Evolutionary conservation across 2,113 vertebrate genomes (phyloP), one percentile per base, ranked within the genome.

Genomic region (Brachypodius melanocephalos): DNA sequence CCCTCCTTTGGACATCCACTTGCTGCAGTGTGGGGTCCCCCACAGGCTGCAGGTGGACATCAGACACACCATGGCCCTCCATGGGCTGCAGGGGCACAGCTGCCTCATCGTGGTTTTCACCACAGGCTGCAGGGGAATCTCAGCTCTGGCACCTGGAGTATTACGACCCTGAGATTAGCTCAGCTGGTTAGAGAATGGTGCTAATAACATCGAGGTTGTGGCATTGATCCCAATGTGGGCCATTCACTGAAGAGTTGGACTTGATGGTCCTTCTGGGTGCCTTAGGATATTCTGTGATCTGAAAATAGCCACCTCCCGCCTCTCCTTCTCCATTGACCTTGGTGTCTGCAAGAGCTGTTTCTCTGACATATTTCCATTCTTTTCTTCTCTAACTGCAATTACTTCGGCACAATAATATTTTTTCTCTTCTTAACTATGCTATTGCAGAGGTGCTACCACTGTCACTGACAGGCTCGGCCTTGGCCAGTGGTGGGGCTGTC

Each of bases 401-500:
- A 80, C 32, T 42, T 73, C 51, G 4, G 6, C 6, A 51, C 17
- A 73, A 28, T 32, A 73, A 24, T 10, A 9, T 43, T 36, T 61
- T 65, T 43, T 26, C 12, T 62, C 12, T 48, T 43, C 58, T 58
- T 28, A 51, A 24, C 20, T 15, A 28, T 17, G 10, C 38, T 51
- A 28, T 16, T 0, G 4, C 58, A 49, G 36, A 80, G 36, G 26
- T 57, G 36, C 51, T 32, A 11, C 67, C 59, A 17, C 31, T 17
- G 51, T 19, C 43, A 13, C 17, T 9, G 43, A 58, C 13, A 9
- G 58, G 31, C 58, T 71, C 0, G 2, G 65, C 29, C 65, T 55
- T 57, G 58, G 66, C 34, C 49, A 55, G 20, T 0, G 0, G 17
- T 0, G 0, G 57, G 20, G 18, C 34, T 31, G 18, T 48, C 36